phyloP scores from a whole-genome alignment of 2,113 vertebrate species.

The Laticauda laticaudata region DNA sequence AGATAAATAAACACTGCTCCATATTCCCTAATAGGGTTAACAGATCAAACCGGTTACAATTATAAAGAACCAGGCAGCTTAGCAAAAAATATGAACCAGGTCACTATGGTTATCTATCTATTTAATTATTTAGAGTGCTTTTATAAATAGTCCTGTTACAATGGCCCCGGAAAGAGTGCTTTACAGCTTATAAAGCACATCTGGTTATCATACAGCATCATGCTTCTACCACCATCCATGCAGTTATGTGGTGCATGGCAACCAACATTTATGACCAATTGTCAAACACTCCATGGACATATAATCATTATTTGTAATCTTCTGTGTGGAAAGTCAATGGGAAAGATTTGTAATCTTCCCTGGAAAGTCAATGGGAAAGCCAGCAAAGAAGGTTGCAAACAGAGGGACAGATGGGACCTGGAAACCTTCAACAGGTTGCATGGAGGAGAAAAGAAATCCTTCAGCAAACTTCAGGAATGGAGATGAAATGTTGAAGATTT shows the following conservation, averaged over 20 bases:
- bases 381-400: background rate
- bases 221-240: background rate
- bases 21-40: background rate
- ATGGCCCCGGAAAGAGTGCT: background rate
- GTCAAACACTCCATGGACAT: background rate
- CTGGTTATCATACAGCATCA: background rate
- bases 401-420: background rate
- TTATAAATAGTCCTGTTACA: background rate
- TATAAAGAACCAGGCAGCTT: background rate
- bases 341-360: background rate
- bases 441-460: background rate
- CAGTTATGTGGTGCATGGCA: background rate
- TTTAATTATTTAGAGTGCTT: background rate
- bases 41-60: background rate
- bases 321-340: background rate
- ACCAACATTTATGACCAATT: background rate
- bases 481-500: background rate
- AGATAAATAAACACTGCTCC: background rate
- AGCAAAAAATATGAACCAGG: background rate
- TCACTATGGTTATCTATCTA: background rate
- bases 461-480: too few relatives aligned
- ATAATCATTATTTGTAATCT: background rate
- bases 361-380: background rate
- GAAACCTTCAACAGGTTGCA: background rate
- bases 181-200: background rate